These are phyloP conservation scores for Marronus borbonicus DNA, from an alignment of 2,888 invertebrate species.

Conservation along the genomic window DNA sequence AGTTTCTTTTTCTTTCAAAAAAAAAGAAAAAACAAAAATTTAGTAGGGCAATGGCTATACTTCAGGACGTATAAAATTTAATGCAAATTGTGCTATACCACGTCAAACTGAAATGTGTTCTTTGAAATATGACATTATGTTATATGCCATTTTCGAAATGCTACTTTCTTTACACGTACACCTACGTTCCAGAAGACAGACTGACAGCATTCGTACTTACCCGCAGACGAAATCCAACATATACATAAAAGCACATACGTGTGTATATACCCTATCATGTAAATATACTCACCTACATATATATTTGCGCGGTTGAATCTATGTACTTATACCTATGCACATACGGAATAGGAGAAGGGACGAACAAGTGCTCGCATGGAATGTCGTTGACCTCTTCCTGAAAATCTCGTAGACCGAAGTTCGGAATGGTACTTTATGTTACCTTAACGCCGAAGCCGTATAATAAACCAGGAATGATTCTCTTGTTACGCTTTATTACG, in stretches of 20 bases:
- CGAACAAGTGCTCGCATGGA: not conserved
- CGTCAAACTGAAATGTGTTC: not conserved
- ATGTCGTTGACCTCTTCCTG: slow-evolving; percentile 47
- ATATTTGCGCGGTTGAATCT: slow-evolving; percentile 20
- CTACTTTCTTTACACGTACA: not conserved
- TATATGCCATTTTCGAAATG: not conserved
- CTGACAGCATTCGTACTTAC: not conserved
- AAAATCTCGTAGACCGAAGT: slow-evolving; percentile 53
- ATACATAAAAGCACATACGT: slow-evolving; percentile 2
- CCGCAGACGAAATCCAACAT: not conserved
- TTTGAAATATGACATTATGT: not conserved
- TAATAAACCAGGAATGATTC: slow-evolving; percentile 59
- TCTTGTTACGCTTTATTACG: slow-evolving; percentile 55
- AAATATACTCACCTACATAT: not conserved
- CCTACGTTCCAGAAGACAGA: not conserved
- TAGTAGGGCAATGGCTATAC: too few species aligned
- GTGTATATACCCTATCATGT: not conserved
- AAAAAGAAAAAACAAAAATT: too few species aligned
- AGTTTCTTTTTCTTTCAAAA: too few species aligned
- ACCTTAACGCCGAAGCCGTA: slow-evolving; percentile 55
- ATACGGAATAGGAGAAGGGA: slow-evolving; percentile 6
- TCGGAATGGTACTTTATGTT: slow-evolving; percentile 58
- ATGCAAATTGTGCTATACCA: too few species aligned
- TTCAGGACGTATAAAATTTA: too few species aligned
- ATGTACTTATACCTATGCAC: not conserved